Conservation (phyloP, 2,888 invertebrate genomes). For the Chalcis sispes region DNA sequence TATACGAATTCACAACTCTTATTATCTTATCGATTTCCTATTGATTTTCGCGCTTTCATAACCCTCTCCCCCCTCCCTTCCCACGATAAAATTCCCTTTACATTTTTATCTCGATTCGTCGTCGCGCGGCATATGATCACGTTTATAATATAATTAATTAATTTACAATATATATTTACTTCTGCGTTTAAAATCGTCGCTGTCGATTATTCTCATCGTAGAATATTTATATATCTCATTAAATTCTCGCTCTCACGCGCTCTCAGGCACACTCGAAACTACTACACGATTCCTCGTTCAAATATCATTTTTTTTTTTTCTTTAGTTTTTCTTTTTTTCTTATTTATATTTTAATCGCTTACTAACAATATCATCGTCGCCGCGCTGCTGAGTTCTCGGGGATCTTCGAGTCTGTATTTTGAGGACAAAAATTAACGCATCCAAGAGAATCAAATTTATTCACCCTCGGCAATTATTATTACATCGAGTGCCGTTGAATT, state of each 20-base stretch:
- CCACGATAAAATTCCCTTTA: neutral
- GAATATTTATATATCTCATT: constrained; percentile 34
- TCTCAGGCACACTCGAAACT: constrained; percentile 59
- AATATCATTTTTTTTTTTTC: constrained; percentile 45
- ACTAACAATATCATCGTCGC: constrained; percentile 40
- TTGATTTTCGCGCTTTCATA: constrained; percentile 40
- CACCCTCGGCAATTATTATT: constrained; percentile 30
- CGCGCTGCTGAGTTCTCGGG: constrained; percentile 30
- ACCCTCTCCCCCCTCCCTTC: neutral
- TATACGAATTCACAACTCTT: constrained; percentile 42
- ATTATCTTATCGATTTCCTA: constrained; percentile 37
- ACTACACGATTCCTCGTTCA: constrained; percentile 46
- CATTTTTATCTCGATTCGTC: constrained; percentile 21
- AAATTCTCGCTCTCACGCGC: constrained; percentile 19
- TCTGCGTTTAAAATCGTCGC: constrained; percentile 43
- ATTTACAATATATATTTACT: constrained; percentile 53
- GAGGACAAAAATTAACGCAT: constrained; percentile 35
- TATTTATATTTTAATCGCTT: constrained; percentile 36
- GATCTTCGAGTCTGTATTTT: constrained; percentile 2
- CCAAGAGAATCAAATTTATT: constrained; percentile 24
- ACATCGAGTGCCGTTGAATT: constrained; percentile 14
- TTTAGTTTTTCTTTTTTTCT: constrained; percentile 39
- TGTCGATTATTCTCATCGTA: constrained; percentile 19
- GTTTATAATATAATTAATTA: constrained; percentile 49
- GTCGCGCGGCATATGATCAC: constrained; percentile 30